Evolutionary conservation across 2,797 vertebrate genomes (phyloP).

Genomic region (Hippocampus kuda): DNA sequence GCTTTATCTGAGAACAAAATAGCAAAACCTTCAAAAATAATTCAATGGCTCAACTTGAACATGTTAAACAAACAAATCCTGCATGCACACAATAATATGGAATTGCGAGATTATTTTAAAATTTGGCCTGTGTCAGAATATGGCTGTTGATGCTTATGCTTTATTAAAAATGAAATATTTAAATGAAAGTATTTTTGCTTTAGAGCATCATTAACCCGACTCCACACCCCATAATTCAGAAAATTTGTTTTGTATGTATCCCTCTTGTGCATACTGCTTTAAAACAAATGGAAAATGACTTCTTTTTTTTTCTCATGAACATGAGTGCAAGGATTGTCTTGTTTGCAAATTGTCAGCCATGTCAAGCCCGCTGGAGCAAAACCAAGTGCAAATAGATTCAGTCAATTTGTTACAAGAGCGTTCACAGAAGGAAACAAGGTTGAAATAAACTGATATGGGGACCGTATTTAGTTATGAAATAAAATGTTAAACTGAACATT

Average conservation of each 20-base stretch:
- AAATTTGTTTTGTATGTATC: neutral
- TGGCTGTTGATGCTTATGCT: neutral
- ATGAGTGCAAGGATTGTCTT: neutral
- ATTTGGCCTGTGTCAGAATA: no score
- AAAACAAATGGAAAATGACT: neutral
- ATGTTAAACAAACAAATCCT: neutral
- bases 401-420: neutral
- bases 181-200: neutral
- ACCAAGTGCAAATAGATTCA: neutral
- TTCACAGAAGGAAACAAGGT: neutral
- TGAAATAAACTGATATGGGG: neutral
- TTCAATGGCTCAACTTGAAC: neutral
- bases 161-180: neutral
- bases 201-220: neutral
- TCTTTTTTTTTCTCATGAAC: neutral
- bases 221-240: neutral
- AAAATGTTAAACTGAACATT: neutral
- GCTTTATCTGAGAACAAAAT: neutral
- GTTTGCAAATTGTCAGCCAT: neutral
- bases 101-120: no score
- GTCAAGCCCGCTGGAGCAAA: neutral
- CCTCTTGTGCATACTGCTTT: neutral
- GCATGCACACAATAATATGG: no score
- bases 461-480: neutral
- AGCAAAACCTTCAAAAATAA: neutral